Percentiles rank a stretch among this genome's conserved stretches.
phyloP scores from a whole-genome alignment of 1,140 invertebrate species.

The Zaprionus lachaisei region DNA sequence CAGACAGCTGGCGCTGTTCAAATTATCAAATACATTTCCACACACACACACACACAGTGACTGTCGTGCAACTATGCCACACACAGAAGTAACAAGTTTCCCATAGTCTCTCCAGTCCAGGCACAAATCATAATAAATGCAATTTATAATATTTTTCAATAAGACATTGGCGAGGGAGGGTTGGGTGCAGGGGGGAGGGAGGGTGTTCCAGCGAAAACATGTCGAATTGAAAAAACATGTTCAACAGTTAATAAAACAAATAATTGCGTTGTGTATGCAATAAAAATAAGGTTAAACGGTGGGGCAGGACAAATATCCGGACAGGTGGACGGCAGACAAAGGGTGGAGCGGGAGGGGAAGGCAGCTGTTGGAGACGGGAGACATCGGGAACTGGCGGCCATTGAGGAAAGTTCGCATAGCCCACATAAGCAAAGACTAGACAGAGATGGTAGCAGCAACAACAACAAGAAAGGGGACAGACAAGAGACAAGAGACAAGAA shows the following conservation, averaged over 20 bases:
- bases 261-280: constrained; percentile 81
- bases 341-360: neutral
- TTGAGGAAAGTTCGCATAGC: constrained; percentile 30
- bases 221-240: constrained; percentile 64
- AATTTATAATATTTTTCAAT: constrained; percentile 75
- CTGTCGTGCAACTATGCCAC: constrained; percentile 12
- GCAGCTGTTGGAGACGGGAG: neutral
- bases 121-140: constrained; percentile 54
- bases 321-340: constrained; percentile 39
- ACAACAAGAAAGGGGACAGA: neutral
- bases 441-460: constrained; percentile 29
- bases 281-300: constrained; percentile 78
- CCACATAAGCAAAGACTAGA: constrained; percentile 18
- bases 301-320: constrained; percentile 46
- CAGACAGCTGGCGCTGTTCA: constrained; percentile 31
- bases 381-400: constrained; percentile 30
- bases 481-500: constrained; percentile 6
- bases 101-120: constrained; percentile 28
- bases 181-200: too few species aligned
- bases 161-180: neutral
- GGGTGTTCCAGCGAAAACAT: constrained; percentile 29
- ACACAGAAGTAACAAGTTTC: constrained; percentile 55
- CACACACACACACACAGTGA: constrained; percentile 31
- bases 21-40: constrained; percentile 29
- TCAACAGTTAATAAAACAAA: constrained; percentile 83